Conservation (phyloP, 2,888 invertebrate species). For the Pherbina coryleti region DNA sequence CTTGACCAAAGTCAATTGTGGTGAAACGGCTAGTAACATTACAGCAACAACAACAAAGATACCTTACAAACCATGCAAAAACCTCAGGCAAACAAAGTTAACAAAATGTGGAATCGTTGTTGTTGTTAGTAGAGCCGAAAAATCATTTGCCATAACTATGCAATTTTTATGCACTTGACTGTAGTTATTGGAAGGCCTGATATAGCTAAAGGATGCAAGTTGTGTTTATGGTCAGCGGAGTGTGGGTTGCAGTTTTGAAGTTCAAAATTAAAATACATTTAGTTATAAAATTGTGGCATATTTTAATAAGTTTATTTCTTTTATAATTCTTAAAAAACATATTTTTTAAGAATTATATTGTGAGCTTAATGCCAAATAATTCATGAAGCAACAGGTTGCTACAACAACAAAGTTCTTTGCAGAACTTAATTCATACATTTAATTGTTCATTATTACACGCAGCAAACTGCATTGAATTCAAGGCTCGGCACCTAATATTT, state of each 20-base stretch:
- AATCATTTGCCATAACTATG: too few species aligned
- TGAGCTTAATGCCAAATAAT: too few species aligned
- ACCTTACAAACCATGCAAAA: conserved; percentile 42
- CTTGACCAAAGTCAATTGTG: conserved; percentile 17
- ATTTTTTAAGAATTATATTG: too few species aligned
- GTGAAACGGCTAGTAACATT: neutral
- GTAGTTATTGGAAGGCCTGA: neutral
- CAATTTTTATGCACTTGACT: neutral
- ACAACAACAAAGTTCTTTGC: too few species aligned
- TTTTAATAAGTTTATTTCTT: too few species aligned
- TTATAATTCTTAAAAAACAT: too few species aligned
- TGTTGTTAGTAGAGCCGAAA: neutral
- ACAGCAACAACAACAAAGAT: conserved; percentile 32
- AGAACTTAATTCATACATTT: too few species aligned
- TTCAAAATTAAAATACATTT: conserved; percentile 47
- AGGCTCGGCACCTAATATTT: neutral
- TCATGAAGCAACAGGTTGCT: too few species aligned
- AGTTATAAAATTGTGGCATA: too few species aligned
- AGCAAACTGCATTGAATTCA: conserved; percentile 20
- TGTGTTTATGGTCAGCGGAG: neutral
- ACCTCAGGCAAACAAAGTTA: neutral
- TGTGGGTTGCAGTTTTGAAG: neutral
- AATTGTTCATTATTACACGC: conserved; percentile 49
- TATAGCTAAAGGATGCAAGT: neutral
- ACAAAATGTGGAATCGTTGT: neutral